A percentile compares a stretch with the other conserved stretches of the same genome.
Conservation (phyloP, 2,888 invertebrate genomes). For the Polyommatus icarus region DNA sequence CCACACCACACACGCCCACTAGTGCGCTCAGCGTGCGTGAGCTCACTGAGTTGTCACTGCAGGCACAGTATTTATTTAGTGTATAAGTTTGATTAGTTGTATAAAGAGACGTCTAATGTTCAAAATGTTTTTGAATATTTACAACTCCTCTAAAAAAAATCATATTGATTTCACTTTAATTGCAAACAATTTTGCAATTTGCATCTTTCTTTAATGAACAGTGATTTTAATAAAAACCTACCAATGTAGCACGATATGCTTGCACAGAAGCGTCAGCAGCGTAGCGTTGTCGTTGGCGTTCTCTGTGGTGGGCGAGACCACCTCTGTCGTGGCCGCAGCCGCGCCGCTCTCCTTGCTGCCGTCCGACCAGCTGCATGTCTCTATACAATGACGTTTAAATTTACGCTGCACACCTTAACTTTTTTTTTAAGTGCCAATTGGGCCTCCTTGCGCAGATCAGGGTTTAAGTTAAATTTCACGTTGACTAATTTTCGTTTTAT, state of each 20-base stretch:
- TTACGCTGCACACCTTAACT: not conserved
- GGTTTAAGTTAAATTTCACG: no score
- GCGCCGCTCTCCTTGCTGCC: constrained; percentile 61
- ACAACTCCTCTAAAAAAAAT: no score
- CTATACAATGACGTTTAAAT: constrained; percentile 42
- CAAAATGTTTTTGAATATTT: no score
- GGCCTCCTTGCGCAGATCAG: not conserved
- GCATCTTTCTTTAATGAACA: not conserved
- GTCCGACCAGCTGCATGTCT: constrained; percentile 71
- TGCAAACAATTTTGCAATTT: not conserved
- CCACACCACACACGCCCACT: constrained; percentile 68
- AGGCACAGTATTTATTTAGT: not conserved
- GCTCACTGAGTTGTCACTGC: constrained; percentile 56
- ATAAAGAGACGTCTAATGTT: no score
- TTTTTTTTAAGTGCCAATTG: not conserved
- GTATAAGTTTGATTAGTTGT: no score
- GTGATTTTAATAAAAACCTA: constrained; percentile 35
- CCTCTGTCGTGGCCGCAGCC: constrained; percentile 41
- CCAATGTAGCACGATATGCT: constrained; percentile 68
- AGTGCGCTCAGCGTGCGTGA: constrained; percentile 65
- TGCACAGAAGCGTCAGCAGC: constrained; percentile 65
- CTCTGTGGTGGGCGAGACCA: constrained; percentile 50
- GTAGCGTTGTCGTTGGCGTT: constrained; percentile 65
- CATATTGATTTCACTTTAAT: no score
- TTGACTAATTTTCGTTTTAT: no score